Evolutionary conservation across 2,113 vertebrate species (phyloP).

Genomic region (Poeciliopsis occidentalis): DNA sequence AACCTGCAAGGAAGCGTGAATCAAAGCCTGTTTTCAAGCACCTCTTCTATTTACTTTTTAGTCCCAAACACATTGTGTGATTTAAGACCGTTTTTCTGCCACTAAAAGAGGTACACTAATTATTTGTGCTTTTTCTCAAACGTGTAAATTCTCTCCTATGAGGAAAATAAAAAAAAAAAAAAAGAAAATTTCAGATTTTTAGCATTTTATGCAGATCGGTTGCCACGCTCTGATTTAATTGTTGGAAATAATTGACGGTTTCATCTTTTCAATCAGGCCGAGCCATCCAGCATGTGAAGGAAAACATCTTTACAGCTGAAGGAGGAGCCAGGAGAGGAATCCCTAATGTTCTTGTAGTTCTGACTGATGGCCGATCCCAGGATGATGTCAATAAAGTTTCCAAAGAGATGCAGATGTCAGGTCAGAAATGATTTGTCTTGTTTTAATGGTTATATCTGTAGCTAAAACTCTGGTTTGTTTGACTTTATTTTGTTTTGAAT

Average conservation of each 20-base stretch:
- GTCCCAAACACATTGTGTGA: background rate
- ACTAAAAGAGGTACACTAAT: no score
- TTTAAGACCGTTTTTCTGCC: background rate
- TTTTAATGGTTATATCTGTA: background rate
- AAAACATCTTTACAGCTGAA: constrained; percentile 86
- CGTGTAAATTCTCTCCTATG: background rate
- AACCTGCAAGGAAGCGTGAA: background rate
- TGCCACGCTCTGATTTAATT: background rate
- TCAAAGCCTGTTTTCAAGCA: background rate
- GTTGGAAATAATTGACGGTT: background rate
- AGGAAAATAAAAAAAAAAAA: background rate
- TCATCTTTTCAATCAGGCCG: constrained; percentile 77
- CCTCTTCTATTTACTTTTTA: background rate
- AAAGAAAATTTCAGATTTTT: background rate
- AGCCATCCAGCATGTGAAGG: constrained; percentile 92
- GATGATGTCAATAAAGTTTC: constrained; percentile 94
- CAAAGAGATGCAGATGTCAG: constrained; percentile 92
- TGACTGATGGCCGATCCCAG: constrained; percentile 95
- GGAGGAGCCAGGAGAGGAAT: constrained; percentile 88
- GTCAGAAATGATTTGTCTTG: constrained; percentile 67
- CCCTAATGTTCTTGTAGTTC: constrained; percentile 94
- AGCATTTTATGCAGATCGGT: background rate
- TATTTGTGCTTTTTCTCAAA: no score
- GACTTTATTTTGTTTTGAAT: background rate
- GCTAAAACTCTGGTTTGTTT: background rate